Evolutionary conservation across 2,888 invertebrate genomes (phyloP).

Genomic region (Drosophila nr. medialis): DNA sequence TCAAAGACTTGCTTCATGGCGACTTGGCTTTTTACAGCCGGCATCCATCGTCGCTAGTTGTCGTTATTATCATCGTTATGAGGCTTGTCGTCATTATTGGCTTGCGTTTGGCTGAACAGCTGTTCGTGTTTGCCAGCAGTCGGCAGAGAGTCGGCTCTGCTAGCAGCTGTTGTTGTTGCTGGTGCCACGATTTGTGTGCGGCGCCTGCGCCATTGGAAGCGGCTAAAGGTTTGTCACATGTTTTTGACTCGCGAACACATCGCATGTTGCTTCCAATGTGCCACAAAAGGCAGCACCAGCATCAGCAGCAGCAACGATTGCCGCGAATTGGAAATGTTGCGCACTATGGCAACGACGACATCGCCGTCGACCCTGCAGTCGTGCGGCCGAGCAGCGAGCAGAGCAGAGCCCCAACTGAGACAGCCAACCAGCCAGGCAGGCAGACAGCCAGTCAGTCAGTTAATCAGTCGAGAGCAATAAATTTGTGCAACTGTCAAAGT

Average conservation of each 20-base stretch:
- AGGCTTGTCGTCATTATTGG: slow-evolving; percentile 16
- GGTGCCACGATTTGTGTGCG: slow-evolving; percentile 12
- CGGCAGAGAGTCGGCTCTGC: slow-evolving; percentile 45
- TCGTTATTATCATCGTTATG: slow-evolving; percentile 17
- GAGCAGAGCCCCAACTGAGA: slow-evolving; percentile 41
- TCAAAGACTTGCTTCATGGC: background rate
- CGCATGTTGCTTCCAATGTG: slow-evolving; percentile 73
- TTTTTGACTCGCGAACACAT: slow-evolving; percentile 52
- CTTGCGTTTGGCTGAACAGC: slow-evolving; percentile 39
- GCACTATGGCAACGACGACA: slow-evolving; percentile 40
- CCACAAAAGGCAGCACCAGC: slow-evolving; percentile 60
- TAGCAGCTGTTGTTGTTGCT: slow-evolving; percentile 68
- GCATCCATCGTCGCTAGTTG: slow-evolving; percentile 15
- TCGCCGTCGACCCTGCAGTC: slow-evolving; percentile 41
- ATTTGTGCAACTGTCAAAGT: slow-evolving; percentile 51
- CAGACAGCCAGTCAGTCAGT: slow-evolving; percentile 24
- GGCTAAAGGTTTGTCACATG: slow-evolving; percentile 64
- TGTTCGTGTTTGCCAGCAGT: slow-evolving; percentile 49
- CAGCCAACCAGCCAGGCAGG: slow-evolving; percentile 29
- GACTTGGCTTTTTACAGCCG: slow-evolving; percentile 10
- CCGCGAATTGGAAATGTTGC: slow-evolving; percentile 60
- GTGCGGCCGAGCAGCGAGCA: slow-evolving; percentile 43
- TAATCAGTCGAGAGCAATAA: slow-evolving; percentile 24
- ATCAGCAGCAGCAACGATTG: slow-evolving; percentile 26
- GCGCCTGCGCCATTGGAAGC: slow-evolving; percentile 73